Evolutionary conservation across 2,888 invertebrate species (phyloP).

Genomic region (Barypeithes pellucidus): DNA sequence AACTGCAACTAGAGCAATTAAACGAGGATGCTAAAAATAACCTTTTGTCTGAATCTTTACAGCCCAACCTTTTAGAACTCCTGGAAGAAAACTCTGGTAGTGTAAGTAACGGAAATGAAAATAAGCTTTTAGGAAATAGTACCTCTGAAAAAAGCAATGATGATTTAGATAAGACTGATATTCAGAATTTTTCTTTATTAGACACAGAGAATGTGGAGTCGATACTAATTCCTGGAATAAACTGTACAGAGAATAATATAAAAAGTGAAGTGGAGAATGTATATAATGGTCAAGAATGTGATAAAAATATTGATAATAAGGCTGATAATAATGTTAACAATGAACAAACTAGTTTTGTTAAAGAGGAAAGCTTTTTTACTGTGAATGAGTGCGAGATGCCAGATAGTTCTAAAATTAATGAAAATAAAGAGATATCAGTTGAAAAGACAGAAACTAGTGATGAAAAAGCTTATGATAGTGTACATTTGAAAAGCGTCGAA

Average conservation of each 20-base stretch:
- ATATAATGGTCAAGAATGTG: conserved; percentile 41
- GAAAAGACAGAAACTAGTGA: conserved; percentile 34
- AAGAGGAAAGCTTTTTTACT: conserved; percentile 30
- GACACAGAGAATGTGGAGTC: conserved; percentile 22
- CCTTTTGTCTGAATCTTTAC: not conserved
- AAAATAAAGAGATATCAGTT: conserved; percentile 8
- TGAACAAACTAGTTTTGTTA: conserved; percentile 27
- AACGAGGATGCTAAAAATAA: not conserved
- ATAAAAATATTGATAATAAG: conserved; percentile 41
- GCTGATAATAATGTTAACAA: conserved; percentile 37
- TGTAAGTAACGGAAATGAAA: not conserved
- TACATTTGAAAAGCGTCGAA: conserved; percentile 11
- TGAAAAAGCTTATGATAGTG: conserved; percentile 27
- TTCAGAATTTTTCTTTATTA: conserved; percentile 26
- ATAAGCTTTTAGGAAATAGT: not conserved
- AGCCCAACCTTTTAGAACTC: not conserved
- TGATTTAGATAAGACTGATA: conserved; percentile 36
- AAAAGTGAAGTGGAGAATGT: conserved; percentile 21
- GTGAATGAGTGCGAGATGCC: conserved; percentile 2
- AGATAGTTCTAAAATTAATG: conserved; percentile 32
- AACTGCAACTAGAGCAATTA: not conserved
- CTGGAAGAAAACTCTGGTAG: conserved; percentile 1
- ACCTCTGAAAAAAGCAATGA: conserved; percentile 16
- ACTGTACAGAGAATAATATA: conserved; percentile 27
- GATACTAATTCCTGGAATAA: conserved; percentile 14